Base-by-base conservation (phyloP, 2,888 invertebrate genomes). In the Anagyrus pseudococci region DNA sequence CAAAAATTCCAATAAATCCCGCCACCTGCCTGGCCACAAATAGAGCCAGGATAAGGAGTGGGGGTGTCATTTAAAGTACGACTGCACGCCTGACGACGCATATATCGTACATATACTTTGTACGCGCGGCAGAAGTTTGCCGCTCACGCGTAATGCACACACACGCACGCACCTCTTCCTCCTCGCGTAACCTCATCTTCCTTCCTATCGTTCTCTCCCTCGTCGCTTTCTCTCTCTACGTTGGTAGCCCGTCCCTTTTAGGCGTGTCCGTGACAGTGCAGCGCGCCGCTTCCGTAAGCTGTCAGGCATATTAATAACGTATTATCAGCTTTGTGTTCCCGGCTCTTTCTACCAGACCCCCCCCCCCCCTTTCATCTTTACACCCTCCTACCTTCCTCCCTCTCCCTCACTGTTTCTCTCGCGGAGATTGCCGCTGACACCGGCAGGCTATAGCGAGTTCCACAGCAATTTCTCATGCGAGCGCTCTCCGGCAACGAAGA, bases 261-360 rank as follows among this genome's bases (percentile, higher is more conserved):
- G 61, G 54, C 54, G 55, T 66, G 62, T 55, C 52, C 55, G 50
- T 62, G 66, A 62, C 66, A 58, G 62, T 44, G 48, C 47, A 15
- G n/a, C 15, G 15, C 15, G 19, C 26, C 23, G 53, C 55, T 53
- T 64, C 52, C 58, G 37, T n/a, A 43, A 50, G 46, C 64, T 64
- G 62, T 64, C 68, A 49, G 61, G 66, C 57, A 64, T 68, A 66
- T 68, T 66, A 68, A 64, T 68, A 66, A 62, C 61, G 66, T 59
- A 63, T 66, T 63, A 66, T 61, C 66, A 66, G 66, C 63, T 66
- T 66, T 64, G 67, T 47, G 29, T n/a, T 58, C 23, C 20, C n/a
- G 7, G 3, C 4, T 15, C 20, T 19, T 44, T 44, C 41, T 15
- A 26, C 26, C 50, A 8, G 23, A 13, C 43, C n/a, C 53, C 17